Evolutionary conservation across 2,888 invertebrate species (phyloP), one percentile per base, ranked within the genome.

Genomic region (Cynaeus angustus): DNA sequence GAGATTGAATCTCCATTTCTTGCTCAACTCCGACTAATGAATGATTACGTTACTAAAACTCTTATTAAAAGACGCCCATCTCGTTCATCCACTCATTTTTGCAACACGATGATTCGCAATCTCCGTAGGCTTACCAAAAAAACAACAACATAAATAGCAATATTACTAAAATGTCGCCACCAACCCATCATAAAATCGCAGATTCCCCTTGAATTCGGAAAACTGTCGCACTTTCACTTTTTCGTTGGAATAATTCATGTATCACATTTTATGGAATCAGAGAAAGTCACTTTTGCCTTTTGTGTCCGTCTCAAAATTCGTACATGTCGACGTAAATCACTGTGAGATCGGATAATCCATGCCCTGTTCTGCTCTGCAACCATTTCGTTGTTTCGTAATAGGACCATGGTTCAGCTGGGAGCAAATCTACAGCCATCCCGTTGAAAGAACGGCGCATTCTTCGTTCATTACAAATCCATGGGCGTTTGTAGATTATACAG

Each of bases 381-480:
- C 33, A 33, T 9, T 33, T 7, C 2, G 7, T 33, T 4, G 7
- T n/a, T 33, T 33, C 33, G 21, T 33, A 33, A 33, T 33, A 33
- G 33, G 28, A 2, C 33, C 33, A 33, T 33, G 9, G 7, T 33
- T 7, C 33, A 4, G 33, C 33, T 33, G 33, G n/a, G 9, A 6
- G 3, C 9, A 6, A 33, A 33, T n/a, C 33, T 9, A n/a, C 2
- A 7, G 2, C 33, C 33, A 33, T 33, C 33, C n/a, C 6, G 43
- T 43, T 43, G 12, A 10, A 37, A 53, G 30, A 58, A 38, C 50
- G 48, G 33, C 65, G 45, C 71, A 68, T 70, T 69, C 65, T 64
- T 71, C 64, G 37, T 71, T 70, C 72, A 73, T 74, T 74, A 74
- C 74, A 70, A 73, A 73, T 70, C 74, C 74, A 74, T 67, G 72